Evolutionary conservation across 2,888 invertebrate species (phyloP).

Genomic region (Diarsia brunnea): DNA sequence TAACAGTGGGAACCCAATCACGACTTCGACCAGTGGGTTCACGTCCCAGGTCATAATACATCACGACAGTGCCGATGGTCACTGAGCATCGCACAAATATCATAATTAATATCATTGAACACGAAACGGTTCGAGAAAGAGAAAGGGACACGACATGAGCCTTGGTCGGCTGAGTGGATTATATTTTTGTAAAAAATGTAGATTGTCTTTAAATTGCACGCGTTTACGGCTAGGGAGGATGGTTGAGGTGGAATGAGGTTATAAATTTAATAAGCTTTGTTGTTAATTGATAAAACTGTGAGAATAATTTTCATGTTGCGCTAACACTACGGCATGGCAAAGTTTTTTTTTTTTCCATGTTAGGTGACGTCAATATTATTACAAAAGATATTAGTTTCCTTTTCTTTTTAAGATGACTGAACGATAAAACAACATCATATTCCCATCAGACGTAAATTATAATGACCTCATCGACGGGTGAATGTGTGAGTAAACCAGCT

Average conservation of each 20-base stretch:
- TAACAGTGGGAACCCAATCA: constrained; percentile 58
- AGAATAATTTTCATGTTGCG: not conserved
- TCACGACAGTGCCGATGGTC: constrained; percentile 73
- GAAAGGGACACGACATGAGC: constrained; percentile 54
- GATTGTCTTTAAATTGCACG: constrained; percentile 9
- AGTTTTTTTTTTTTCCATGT: not conserved
- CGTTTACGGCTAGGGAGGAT: not conserved
- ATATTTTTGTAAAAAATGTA: constrained; percentile 20
- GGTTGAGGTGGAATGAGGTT: not conserved
- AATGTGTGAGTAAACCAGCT: not conserved
- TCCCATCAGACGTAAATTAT: not conserved
- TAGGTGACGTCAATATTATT: not conserved
- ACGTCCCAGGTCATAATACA: constrained; percentile 69
- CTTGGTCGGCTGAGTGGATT: constrained; percentile 31
- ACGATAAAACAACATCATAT: not conserved
- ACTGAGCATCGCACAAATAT: constrained; percentile 62
- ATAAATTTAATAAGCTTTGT: not conserved
- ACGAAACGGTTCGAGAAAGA: constrained; percentile 57
- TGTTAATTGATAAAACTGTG: not conserved
- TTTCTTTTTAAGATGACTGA: not conserved
- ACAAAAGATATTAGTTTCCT: not conserved
- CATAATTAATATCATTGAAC: constrained; percentile 62
- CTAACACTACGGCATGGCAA: not conserved
- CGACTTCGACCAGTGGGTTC: constrained; percentile 71
- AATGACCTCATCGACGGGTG: not conserved